Conservation (phyloP, 2,797 vertebrate genomes). For the Setipinna tenuifilis region DNA sequence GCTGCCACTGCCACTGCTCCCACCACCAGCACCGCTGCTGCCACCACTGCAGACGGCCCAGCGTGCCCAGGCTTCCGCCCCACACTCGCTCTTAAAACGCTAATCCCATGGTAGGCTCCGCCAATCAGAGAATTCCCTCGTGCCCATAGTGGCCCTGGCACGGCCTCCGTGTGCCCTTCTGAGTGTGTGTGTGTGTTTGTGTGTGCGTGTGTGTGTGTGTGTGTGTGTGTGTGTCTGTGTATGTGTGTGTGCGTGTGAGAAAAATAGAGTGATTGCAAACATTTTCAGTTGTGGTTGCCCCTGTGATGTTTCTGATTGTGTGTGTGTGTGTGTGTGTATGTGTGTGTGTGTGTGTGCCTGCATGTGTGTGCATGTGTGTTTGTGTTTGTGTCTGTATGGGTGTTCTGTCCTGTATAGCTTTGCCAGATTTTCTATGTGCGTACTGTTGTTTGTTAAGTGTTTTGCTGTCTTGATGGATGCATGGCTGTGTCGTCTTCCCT, state of each 20-base stretch:
- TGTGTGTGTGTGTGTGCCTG: neutral
- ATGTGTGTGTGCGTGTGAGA: neutral
- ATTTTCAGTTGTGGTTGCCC: neutral
- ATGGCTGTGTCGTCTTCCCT: neutral
- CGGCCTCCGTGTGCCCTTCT: neutral
- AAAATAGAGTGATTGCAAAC: too few relatives aligned
- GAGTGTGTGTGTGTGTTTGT: neutral
- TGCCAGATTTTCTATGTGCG: neutral
- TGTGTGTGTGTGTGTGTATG: neutral
- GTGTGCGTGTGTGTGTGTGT: neutral
- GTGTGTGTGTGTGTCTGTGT: neutral
- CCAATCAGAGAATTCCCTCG: neutral
- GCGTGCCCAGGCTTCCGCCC: neutral
- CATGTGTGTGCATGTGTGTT: neutral
- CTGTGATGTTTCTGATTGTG: neutral
- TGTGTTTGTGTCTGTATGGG: neutral
- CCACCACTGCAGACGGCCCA: neutral
- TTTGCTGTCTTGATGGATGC: neutral
- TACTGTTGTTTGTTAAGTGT: neutral
- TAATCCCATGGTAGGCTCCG: neutral
- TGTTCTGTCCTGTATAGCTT: neutral
- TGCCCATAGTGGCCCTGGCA: constrained; percentile 10
- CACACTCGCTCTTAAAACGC: neutral
- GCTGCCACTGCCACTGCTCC: neutral
- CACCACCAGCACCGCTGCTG: too few relatives aligned